Percentiles rank a stretch among this genome's conserved stretches.
phyloP scores from a whole-genome alignment of 2,113 vertebrate species.

The Pachycephala philippinensis region DNA sequence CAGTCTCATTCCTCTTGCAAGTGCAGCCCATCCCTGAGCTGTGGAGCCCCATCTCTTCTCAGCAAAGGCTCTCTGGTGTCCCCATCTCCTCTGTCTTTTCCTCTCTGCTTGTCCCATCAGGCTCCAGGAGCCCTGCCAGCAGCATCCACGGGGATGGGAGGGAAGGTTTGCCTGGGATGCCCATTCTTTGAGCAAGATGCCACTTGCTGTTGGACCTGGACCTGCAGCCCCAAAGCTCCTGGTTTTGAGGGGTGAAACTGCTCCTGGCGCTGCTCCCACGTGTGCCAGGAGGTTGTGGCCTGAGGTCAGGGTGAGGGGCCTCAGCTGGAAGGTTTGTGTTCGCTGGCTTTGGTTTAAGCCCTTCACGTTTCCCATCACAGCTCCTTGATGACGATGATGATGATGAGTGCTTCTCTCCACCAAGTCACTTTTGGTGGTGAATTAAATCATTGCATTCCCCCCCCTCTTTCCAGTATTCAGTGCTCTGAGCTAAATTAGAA shows the following conservation, averaged over 20 bases:
- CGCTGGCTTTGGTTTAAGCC: background rate
- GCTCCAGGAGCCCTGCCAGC: background rate
- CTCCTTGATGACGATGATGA: background rate
- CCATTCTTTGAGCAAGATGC: background rate
- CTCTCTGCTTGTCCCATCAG: background rate
- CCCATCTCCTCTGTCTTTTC: no score
- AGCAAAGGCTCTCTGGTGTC: background rate
- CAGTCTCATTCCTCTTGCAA: background rate
- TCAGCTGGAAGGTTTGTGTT: background rate
- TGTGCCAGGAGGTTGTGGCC: background rate
- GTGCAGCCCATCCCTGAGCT: background rate
- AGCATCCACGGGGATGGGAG: fast-evolving
- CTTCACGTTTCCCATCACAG: background rate
- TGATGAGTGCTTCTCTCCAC: background rate
- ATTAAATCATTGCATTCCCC: background rate
- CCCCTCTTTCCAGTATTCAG: background rate
- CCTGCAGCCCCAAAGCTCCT: background rate
- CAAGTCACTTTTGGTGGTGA: background rate
- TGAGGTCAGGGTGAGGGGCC: background rate
- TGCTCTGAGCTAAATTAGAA: conserved; percentile 8
- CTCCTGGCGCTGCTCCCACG: background rate
- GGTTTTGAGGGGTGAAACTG: no score
- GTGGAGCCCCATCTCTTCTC: background rate
- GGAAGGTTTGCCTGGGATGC: background rate
- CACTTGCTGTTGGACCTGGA: fast-evolving